Percentiles rank a stretch among this genome's conserved stretches.
Conservation (phyloP, 2,888 invertebrate species). For the Melieria picta region DNA sequence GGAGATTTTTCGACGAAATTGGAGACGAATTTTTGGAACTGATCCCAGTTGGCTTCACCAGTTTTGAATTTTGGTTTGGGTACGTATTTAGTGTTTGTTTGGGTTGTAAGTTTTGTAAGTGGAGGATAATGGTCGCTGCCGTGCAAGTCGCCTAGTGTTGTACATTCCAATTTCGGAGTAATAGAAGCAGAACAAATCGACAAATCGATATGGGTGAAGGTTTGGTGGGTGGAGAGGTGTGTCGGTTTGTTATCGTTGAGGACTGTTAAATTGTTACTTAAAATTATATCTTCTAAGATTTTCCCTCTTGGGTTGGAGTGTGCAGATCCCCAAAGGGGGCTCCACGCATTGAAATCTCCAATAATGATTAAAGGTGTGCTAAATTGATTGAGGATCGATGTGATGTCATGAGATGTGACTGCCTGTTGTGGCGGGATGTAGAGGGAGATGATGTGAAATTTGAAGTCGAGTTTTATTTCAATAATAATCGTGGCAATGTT, state of each 20-base stretch:
- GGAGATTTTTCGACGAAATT: neutral
- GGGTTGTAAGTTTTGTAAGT: no score
- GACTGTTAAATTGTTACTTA: constrained; percentile 1
- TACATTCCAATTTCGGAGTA: constrained; percentile 5
- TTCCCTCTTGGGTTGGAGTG: constrained; percentile 16
- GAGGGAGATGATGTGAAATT: no score
- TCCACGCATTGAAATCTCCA: constrained; percentile 30
- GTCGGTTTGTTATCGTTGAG: neutral
- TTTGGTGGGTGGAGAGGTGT: constrained; percentile 1
- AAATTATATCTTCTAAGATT: constrained; percentile 10
- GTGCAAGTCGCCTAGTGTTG: constrained; percentile 8
- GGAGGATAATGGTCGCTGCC: no score
- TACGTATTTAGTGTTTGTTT: neutral
- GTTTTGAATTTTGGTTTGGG: constrained; percentile 8
- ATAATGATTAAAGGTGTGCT: constrained; percentile 8
- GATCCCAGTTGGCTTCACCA: constrained; percentile 1
- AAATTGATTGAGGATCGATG: neutral
- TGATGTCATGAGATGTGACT: constrained; percentile 1
- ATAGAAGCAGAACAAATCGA: constrained; percentile 17
- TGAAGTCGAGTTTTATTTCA: constrained; percentile 3
- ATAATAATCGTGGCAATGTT: constrained; percentile 1
- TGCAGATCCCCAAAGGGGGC: constrained; percentile 23
- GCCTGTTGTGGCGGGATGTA: neutral
- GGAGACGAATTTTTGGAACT: neutral
- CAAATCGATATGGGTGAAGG: constrained; percentile 21